These are phyloP conservation scores for Corvus hawaiiensis DNA, from an alignment of 2,113 vertebrate genomes.

Conservation along the genomic window DNA sequence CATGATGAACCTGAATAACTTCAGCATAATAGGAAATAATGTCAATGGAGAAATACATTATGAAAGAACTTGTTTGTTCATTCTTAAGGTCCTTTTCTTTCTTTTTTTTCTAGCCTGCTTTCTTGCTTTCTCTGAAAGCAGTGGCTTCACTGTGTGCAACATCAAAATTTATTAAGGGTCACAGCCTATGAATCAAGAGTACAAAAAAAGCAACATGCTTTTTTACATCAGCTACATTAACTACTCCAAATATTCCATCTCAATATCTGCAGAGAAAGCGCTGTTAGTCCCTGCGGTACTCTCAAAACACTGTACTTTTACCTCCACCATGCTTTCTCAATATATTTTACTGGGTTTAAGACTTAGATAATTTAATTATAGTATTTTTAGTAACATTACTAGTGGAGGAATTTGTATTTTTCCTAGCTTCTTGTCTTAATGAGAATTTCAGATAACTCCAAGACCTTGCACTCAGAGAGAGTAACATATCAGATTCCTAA, in stretches of 20 bases:
- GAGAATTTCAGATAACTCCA: constrained; percentile 52
- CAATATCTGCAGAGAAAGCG: neutral
- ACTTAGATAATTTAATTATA: constrained; percentile 39
- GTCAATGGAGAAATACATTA: constrained; percentile 8
- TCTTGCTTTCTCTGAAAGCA: constrained; percentile 31
- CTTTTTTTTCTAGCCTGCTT: neutral
- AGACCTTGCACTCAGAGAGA: neutral
- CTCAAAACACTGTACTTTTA: neutral
- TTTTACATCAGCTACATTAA: neutral
- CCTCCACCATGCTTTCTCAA: neutral
- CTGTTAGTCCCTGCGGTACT: neutral
- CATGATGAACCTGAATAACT: neutral
- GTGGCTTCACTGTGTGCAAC: neutral
- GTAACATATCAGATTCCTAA: neutral
- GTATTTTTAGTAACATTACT: constrained; percentile 36
- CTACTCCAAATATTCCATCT: neutral
- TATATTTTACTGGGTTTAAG: constrained; percentile 25
- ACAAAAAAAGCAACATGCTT: neutral
- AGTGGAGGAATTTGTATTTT: constrained; percentile 19
- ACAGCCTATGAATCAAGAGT: constrained; percentile 36
- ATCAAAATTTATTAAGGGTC: constrained; percentile 37
- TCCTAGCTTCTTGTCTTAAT: constrained; percentile 42
- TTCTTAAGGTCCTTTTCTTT: constrained; percentile 11
- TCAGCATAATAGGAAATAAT: neutral
- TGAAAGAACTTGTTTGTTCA: constrained; percentile 50